Conservation (phyloP, 1,140 invertebrate genomes). For the Babylonia areolata region DNA sequence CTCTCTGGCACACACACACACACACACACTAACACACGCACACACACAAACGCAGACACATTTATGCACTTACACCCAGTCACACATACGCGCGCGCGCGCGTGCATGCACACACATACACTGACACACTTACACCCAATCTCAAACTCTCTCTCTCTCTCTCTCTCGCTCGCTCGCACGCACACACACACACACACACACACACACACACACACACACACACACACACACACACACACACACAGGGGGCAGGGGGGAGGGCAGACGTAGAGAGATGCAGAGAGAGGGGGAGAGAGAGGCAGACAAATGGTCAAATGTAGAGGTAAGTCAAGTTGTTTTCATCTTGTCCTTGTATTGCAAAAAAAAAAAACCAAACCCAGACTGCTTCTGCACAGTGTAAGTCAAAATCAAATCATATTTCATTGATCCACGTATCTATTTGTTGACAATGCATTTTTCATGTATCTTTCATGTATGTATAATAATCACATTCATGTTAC, state of each 20-base stretch:
- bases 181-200: neutral
- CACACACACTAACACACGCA: neutral
- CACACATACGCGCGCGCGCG: neutral
- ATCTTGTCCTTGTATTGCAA: neutral
- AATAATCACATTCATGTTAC: no score
- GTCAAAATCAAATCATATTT: no score
- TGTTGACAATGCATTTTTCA: no score
- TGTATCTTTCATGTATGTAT: no score
- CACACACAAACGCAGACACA: neutral
- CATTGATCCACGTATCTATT: no score
- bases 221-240: neutral
- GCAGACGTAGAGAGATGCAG: no score
- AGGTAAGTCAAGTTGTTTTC: neutral
- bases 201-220: neutral
- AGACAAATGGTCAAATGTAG: neutral
- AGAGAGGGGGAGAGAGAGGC: no score
- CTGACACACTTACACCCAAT: neutral
- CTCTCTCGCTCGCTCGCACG: neutral
- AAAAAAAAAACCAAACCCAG: neutral
- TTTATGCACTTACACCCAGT: neutral
- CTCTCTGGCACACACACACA: neutral
- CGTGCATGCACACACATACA: neutral
- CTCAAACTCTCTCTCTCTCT: no score
- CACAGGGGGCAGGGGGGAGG: no score
- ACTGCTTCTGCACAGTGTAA: neutral